Percentiles rank a stretch among this genome's conserved stretches.
These are phyloP conservation scores for Cnemophilus loriae DNA, from an alignment of 2,113 vertebrate species.

Conservation along the genomic window DNA sequence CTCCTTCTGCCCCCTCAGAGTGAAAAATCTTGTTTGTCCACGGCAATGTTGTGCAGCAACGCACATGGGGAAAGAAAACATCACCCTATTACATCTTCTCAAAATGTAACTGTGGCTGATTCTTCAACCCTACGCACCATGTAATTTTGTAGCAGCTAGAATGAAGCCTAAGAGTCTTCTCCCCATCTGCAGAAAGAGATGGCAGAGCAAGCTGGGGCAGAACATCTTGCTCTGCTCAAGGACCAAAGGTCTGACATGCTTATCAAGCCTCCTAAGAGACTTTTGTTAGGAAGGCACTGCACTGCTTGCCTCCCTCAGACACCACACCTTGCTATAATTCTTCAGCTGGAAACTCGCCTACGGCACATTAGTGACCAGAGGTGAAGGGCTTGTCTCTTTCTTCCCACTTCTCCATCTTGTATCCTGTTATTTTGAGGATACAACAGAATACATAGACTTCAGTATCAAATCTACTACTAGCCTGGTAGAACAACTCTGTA, in stretches of 20 bases:
- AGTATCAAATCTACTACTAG: neutral
- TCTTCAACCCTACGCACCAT: neutral
- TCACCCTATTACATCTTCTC: neutral
- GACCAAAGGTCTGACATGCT: neutral
- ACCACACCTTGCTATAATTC: neutral
- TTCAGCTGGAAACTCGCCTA: neutral
- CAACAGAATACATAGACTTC: neutral
- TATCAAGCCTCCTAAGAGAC: neutral
- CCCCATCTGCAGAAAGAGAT: neutral
- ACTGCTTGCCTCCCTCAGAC: neutral
- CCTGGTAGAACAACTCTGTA: neutral
- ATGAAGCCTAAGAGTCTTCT: neutral
- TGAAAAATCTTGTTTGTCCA: slow-evolving; percentile 18
- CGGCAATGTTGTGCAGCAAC: neutral
- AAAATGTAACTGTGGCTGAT: neutral
- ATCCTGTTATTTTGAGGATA: neutral
- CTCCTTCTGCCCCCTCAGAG: neutral
- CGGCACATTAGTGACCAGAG: neutral
- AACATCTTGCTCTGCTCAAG: neutral
- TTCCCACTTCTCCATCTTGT: neutral
- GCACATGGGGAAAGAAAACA: neutral
- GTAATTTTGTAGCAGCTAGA: neutral
- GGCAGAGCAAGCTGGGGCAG: neutral
- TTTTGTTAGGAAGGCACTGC: neutral
- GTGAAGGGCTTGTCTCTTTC: neutral